Evolutionary conservation across 2,888 invertebrate genomes (phyloP), one percentile per base, ranked within the genome.

Genomic region (Limnephilus auricula): DNA sequence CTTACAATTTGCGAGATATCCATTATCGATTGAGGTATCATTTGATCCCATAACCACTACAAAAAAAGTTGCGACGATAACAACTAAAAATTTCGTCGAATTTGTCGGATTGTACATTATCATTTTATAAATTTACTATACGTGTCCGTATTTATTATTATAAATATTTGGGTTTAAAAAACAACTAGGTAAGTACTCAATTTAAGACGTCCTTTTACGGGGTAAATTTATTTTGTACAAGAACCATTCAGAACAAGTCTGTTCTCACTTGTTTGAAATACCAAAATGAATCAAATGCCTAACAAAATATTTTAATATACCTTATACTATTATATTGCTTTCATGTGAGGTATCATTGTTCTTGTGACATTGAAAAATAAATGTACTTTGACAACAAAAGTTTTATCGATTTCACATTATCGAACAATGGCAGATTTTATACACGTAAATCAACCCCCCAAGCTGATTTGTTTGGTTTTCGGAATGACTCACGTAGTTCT

Each of bases 301-400:
- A 50, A 50, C 9, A 65, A 65, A 65, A 65, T 65, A 18, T 6
- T 65, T 25, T n/a, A 25, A 18, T 18, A 65, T 65, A 0, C 40
- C 40, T 40, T 12, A 40, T 40, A 12, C 40, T 40, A 40, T 40
- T 40, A 40, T 12, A 40, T 40, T 40, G 40, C 10, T 10, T 40
- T 40, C 2, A 40, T 40, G 40, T 5, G 18, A 65, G 50, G 50
- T 18, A 65, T 6, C 82, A 82, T 82, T 34, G 32, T 82, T 82
- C 82, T 37, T 25, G 37, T 82, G 82, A 82, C 82, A 82, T 82
- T 82, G 82, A 32, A 34, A 82, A n/a, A n/a, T n/a, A n/a, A n/a
- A 82, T 34, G 37, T 82, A 32, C 34, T 82, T 34, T 18, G 25
- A 65, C 9, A 65, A 65, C 65, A 65, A 65, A 65, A 25, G 50